phyloP scores from a whole-genome alignment of 2,113 vertebrate genomes.

The Tretioscincus oriximinensis region DNA sequence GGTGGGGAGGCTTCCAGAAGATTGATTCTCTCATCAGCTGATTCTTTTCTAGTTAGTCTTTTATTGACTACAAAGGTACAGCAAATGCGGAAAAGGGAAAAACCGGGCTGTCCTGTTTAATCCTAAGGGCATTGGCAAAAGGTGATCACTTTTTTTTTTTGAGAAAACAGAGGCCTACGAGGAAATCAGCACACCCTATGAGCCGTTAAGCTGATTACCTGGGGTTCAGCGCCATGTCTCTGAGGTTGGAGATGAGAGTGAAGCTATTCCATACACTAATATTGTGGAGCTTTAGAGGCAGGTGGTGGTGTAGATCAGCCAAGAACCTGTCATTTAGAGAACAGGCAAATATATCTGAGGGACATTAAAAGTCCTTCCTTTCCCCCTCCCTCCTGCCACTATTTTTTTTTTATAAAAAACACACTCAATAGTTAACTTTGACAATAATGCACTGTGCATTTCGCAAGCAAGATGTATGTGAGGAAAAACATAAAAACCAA shows the following conservation, averaged over 20 bases:
- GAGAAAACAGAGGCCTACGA: conserved; percentile 93
- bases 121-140: conserved; percentile 93
- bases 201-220: conserved; percentile 96
- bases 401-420: conserved; percentile 45
- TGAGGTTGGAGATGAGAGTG: conserved; percentile 84
- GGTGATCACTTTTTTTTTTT: conserved; percentile 95
- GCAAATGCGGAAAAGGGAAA: conserved; percentile 83
- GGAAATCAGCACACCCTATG: conserved; percentile 91
- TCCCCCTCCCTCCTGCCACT: conserved; percentile 41
- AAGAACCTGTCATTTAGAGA: conserved; percentile 83
- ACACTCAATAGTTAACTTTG: conserved; percentile 54
- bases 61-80: conserved; percentile 98
- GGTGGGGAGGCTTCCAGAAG: conserved; percentile 97
- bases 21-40: conserved; percentile 98
- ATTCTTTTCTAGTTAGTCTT: conserved; percentile 99
- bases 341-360: conserved; percentile 80
- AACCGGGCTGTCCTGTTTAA: conserved; percentile 91
- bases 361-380: conserved; percentile 72
- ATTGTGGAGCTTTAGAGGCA: conserved; percentile 84
- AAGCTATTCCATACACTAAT: conserved; percentile 88
- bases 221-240: conserved; percentile 86
- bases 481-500: conserved; percentile 36
- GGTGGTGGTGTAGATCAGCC: conserved; percentile 83
- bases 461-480: conserved; percentile 39
- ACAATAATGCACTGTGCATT: conserved; percentile 62